Percentiles rank a stretch among this genome's conserved stretches.
Evolutionary conservation across 2,113 vertebrate species (phyloP).

Genomic region (Leptocoma aspasia): DNA sequence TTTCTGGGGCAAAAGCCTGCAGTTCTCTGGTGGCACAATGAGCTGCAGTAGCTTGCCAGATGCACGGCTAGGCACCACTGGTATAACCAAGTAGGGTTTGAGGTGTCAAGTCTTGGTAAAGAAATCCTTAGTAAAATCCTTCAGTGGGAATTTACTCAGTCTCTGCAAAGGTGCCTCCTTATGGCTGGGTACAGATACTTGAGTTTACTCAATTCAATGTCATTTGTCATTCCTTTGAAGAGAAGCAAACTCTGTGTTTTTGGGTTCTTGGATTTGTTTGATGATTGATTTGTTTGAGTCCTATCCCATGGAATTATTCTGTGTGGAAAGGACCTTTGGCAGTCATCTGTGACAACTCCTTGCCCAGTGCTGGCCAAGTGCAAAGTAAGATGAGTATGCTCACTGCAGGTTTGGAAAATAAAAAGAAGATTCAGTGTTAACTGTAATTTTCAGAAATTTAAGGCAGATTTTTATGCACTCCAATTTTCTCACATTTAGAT

Average conservation of each 20-base stretch:
- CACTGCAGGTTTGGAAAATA: background rate
- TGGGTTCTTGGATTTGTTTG: background rate
- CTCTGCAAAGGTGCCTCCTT: background rate
- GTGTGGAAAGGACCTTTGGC: background rate
- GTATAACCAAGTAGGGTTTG: background rate
- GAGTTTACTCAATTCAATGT: background rate
- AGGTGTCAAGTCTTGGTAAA: background rate
- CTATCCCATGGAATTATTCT: background rate
- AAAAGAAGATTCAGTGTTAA: background rate
- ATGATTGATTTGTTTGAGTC: background rate
- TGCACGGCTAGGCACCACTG: background rate
- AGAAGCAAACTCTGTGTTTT: background rate
- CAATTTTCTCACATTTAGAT: background rate
- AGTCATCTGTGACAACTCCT: background rate
- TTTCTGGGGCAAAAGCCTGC: background rate
- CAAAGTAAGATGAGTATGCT: background rate
- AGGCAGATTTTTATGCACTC: background rate
- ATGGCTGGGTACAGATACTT: background rate
- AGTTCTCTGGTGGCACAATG: background rate
- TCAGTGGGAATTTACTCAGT: background rate
- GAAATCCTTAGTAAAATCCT: background rate
- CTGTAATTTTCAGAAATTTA: background rate
- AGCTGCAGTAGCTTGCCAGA: background rate
- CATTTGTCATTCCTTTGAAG: background rate
- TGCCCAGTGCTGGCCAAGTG: background rate